Base-by-base conservation (phyloP, 2,888 invertebrate species). In the Brachypalpus laphriformis region DNA sequence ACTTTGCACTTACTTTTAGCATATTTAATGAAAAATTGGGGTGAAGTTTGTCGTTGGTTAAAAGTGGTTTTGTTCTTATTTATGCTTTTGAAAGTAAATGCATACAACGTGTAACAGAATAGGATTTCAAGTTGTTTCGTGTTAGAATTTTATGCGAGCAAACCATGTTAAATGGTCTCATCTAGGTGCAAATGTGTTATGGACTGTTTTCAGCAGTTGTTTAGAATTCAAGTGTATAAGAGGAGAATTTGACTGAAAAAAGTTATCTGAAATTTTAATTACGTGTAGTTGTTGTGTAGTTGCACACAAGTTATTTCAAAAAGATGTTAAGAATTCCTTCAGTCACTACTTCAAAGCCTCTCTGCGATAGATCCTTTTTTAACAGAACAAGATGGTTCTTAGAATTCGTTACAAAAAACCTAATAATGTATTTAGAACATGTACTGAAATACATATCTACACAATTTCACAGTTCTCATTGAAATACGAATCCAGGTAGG, bases 1-100 rank as follows among this genome's bases (percentile, higher is more conserved):
- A 78, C 83, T 83, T 83, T 78, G 72, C 66, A 78, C 74, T 77
- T 82, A 78, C 83, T 83, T 83, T 78, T 74, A 72, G 83, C 78
- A 83, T 83, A 78, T 78, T 83, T 63, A 80, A 83, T 83, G 83
- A 78, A 83, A 78, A 74, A 74, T 78, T 72, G 66, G 81, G 56
- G 56, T 71, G 65, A 72, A 80, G 74, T 78, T 83, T 83, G 68
- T 72, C 83, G 68, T 68, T 74, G 72, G 82, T 70, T 77, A 66
- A 18, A 14, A 65, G 70, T 65, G 76, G 59, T 78, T 77, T 68
- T 45, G 40, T 78, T 37, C 66, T 74, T 78, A 78, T 78, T 78
- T 78, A 74, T 74, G 68, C 74, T 74, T 78, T 74, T 74, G 40
- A 68, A 80, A 82, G 77, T 71, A 59, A 76, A 82, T 66, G 37